phyloP scores from a whole-genome alignment of 2,113 vertebrate species.

The Brachyhypopomus gauderio region DNA sequence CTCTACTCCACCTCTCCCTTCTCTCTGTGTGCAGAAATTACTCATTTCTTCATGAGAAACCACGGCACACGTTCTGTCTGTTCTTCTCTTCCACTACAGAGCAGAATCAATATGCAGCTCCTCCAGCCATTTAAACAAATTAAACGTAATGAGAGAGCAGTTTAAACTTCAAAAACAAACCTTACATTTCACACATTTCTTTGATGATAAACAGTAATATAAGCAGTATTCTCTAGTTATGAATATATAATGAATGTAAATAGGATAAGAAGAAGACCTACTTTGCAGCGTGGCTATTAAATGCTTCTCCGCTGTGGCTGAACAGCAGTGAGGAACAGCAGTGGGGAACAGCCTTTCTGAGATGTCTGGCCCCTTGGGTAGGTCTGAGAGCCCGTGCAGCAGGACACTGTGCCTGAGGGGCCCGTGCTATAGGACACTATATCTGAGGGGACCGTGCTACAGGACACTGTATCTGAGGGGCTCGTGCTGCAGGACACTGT shows the following conservation, averaged over 20 bases:
- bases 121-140: neutral
- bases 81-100: slow-evolving; percentile 13
- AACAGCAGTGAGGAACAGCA: slow-evolving; percentile 38
- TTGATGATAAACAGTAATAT: neutral
- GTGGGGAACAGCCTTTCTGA: slow-evolving; percentile 35
- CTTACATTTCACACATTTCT: neutral
- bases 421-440: too few species aligned
- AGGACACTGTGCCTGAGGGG: too few species aligned
- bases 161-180: neutral
- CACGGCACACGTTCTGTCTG: slow-evolving; percentile 6
- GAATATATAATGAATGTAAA: slow-evolving; percentile 1
- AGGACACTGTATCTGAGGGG: too few species aligned
- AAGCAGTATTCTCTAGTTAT: too few species aligned
- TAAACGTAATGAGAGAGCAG: neutral
- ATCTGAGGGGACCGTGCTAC: too few species aligned
- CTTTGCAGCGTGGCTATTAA: neutral
- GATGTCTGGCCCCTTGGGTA: slow-evolving; percentile 19
- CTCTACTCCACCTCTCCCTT: neutral
- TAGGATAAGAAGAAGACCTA: neutral
- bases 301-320: slow-evolving; percentile 19
- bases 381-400: neutral
- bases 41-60: slow-evolving; percentile 24
- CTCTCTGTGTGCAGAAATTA: slow-evolving; percentile 21
- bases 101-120: slow-evolving; percentile 27
- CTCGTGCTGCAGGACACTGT: too few species aligned